These are phyloP conservation scores for Discoglossus pictus DNA, from an alignment of 2,797 vertebrate species.

Conservation along the genomic window DNA sequence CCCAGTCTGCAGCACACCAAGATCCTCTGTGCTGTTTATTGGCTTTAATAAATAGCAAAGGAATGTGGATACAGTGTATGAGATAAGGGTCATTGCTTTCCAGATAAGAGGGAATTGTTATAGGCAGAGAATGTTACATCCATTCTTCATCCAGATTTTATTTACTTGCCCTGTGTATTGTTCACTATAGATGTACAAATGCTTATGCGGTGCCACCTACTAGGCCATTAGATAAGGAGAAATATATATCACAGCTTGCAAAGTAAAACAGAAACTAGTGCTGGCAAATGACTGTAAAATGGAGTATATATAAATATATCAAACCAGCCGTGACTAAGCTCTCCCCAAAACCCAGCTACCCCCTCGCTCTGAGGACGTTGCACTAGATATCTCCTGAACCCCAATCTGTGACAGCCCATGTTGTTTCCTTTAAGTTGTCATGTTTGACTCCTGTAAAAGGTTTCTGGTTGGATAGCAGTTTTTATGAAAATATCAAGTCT, in stretches of 20 bases:
- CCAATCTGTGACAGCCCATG: no score
- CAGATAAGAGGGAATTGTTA: constrained; percentile 59
- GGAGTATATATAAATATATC: no score
- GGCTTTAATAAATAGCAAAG: constrained; percentile 70
- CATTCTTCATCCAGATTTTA: constrained; percentile 61
- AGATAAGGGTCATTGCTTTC: constrained; percentile 61
- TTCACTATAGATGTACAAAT: neutral
- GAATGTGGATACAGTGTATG: constrained; percentile 56
- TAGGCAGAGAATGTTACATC: constrained; percentile 55
- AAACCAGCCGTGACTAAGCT: no score
- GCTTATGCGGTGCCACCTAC: constrained; percentile 5
- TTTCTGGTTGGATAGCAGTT: no score
- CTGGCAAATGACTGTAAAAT: no score
- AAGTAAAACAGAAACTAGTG: no score
- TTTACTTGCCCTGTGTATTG: constrained; percentile 50
- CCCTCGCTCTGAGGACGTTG: no score
- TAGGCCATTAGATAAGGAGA: constrained; percentile 7
- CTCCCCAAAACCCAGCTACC: no score
- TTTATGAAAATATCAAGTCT: no score
- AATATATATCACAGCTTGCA: constrained; percentile 10
- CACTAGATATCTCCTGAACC: no score
- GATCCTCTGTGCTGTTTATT: constrained; percentile 66
- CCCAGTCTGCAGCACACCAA: constrained; percentile 57
- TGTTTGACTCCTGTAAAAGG: no score
- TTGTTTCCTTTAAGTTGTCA: no score